These are phyloP conservation scores for Apotomis turbidana DNA, from an alignment of 2,888 invertebrate genomes.

Conservation along the genomic window DNA sequence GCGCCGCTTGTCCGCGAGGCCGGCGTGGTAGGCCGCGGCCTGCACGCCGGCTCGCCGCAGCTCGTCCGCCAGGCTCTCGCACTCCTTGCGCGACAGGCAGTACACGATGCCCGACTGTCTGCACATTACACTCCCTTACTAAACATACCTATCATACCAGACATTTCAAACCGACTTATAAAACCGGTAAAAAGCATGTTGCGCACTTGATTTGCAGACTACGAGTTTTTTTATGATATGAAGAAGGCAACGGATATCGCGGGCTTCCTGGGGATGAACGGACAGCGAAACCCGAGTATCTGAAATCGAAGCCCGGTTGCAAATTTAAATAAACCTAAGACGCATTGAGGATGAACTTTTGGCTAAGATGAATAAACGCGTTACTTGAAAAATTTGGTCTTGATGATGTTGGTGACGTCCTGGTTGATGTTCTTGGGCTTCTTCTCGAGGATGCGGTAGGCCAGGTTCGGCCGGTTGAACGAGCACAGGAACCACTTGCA, in stretches of 20 bases:
- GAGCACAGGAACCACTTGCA: conserved; percentile 96
- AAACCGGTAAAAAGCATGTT: too few relatives aligned
- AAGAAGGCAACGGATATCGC: too few relatives aligned
- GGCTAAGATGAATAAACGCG: neutral
- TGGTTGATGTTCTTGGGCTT: conserved; percentile 88
- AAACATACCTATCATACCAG: too few relatives aligned
- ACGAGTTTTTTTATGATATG: too few relatives aligned
- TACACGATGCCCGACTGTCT: conserved; percentile 95
- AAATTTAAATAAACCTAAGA: too few relatives aligned
- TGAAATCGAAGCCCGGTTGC: too few relatives aligned
- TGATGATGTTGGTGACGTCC: conserved; percentile 90
- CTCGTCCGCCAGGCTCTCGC: conserved; percentile 89
- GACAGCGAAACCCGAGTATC: too few relatives aligned
- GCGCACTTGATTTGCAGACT: too few relatives aligned
- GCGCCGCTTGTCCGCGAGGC: conserved; percentile 88
- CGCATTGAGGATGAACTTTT: too few relatives aligned
- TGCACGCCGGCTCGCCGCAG: conserved; percentile 86
- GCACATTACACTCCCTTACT: neutral
- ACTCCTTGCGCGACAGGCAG: conserved; percentile 96
- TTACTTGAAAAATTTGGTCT: conserved; percentile 86
- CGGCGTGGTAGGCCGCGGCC: conserved; percentile 95
- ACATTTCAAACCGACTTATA: too few relatives aligned
- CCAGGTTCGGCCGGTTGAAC: conserved; percentile 98
- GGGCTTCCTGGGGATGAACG: too few relatives aligned
- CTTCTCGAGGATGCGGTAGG: conserved; percentile 92